Base-by-base conservation (phyloP, 2,888 invertebrate species). In the Chouioia cunea region DNA sequence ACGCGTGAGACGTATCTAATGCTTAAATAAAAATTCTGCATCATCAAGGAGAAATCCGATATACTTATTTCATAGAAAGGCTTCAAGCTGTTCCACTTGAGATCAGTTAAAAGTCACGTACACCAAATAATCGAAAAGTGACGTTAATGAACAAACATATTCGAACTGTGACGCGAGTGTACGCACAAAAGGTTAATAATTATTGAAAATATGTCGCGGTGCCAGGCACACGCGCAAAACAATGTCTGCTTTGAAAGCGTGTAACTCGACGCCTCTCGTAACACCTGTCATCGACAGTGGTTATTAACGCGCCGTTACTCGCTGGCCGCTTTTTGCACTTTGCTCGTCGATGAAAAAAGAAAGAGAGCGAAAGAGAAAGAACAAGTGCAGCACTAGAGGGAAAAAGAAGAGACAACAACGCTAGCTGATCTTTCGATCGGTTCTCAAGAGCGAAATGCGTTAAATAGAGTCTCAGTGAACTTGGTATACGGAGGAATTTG, bases 251-350 rank as follows among this genome's bases (percentile, higher is more conserved):
- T 36, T 36, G 10, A 36, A 74, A 77, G 66, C 50, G 47, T 22
- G 43, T 12, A 36, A 36, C 47, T 44, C 27, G 8, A 23, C 50
- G 56, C 75, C 56, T 16, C 71, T 65, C 65, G 76, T 78, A 80
- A 80, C 82, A 80, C 79, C 82, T 80, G 81, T 83, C 77, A 79
- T 79, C 78, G 78, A 77, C 77, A 79, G 78, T 79, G 80, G 80
- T 83, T 83, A 82, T 79, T 79, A 80, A 82, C 79, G 79, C 81
- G 77, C 80, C 78, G 80, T 77, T 83, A 80, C 78, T 76, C 56
- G n/a, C 22, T 14, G 15, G 48, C 1, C 16, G 54, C 36, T 36
- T 22, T 27, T 75, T 76, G 65, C 72, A 65, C 72, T 71, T 65
- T 12, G 46, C 48, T n/a, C 46, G 14, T 8, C 22, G 14, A 27